These are phyloP conservation scores for Euleptes europaea DNA, from an alignment of 2,113 vertebrate species.

Conservation along the genomic window DNA sequence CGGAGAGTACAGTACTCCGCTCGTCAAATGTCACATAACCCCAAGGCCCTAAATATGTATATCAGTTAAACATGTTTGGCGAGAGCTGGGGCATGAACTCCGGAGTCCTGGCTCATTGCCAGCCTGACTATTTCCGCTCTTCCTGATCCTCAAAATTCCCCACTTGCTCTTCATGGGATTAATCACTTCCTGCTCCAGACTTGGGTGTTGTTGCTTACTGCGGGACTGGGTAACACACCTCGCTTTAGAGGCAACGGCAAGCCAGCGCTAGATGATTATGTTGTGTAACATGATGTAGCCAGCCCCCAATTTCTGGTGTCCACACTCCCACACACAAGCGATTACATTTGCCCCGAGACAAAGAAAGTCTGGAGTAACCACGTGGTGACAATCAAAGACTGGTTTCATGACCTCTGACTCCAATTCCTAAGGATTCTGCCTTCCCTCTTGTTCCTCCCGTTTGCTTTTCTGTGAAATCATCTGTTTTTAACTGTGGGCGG, in stretches of 20 bases:
- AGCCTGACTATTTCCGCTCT: neutral
- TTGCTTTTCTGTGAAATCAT: constrained; percentile 40
- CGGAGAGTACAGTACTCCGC: too few relatives aligned
- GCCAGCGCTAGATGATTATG: neutral
- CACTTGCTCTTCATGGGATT: neutral
- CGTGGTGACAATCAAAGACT: neutral
- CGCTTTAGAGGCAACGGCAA: neutral
- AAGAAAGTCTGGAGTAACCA: neutral
- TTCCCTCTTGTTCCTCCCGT: constrained; percentile 6
- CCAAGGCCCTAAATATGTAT: neutral
- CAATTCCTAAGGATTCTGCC: constrained; percentile 1
- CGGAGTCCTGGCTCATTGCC: neutral
- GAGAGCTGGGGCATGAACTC: neutral
- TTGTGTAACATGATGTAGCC: neutral
- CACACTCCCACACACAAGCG: neutral
- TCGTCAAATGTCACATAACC: neutral
- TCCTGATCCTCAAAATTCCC: constrained; percentile 24
- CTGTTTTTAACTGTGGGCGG: constrained; percentile 38
- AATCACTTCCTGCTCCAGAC: constrained; percentile 19
- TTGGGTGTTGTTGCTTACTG: neutral
- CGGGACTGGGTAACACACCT: neutral
- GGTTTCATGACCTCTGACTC: constrained; percentile 17
- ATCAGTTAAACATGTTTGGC: neutral
- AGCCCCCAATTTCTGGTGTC: neutral
- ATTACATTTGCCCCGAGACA: neutral